Evolutionary conservation across 2,113 vertebrate genomes (phyloP).

Genomic region (Empidonax alnorum): DNA sequence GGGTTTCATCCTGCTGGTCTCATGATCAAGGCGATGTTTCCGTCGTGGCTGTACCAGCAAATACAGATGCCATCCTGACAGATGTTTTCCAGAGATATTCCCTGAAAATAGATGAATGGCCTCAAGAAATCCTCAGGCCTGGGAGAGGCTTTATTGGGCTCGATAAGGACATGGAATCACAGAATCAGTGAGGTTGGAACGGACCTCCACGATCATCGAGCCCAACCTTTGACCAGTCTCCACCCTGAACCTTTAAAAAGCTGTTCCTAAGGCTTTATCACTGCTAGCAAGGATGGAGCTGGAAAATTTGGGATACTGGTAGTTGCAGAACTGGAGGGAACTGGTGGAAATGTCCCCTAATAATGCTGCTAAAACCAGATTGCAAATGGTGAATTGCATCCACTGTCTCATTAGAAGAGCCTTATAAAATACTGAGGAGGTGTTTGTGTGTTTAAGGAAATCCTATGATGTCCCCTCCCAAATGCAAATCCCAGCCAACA

Average conservation of each 20-base stretch:
- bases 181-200: not conserved
- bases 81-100: not conserved
- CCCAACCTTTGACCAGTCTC: not conserved
- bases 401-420: not conserved
- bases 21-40: too few relatives aligned
- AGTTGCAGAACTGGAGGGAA: not conserved
- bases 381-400: not conserved
- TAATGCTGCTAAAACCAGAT: not conserved
- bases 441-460: not conserved
- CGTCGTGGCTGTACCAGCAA: not conserved
- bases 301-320: not conserved
- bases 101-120: not conserved
- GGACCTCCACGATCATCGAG: too few relatives aligned
- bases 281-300: not conserved
- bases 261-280: not conserved
- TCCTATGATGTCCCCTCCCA: not conserved
- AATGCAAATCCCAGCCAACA: not conserved
- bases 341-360: not conserved
- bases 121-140: not conserved
- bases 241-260: not conserved
- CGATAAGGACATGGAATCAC: not conserved
- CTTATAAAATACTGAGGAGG: fast-evolving
- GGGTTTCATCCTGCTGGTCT: not conserved
- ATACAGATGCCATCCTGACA: not conserved
- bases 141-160: not conserved